Conservation (phyloP, 2,113 vertebrate species). For the Psettodes erumei region DNA sequence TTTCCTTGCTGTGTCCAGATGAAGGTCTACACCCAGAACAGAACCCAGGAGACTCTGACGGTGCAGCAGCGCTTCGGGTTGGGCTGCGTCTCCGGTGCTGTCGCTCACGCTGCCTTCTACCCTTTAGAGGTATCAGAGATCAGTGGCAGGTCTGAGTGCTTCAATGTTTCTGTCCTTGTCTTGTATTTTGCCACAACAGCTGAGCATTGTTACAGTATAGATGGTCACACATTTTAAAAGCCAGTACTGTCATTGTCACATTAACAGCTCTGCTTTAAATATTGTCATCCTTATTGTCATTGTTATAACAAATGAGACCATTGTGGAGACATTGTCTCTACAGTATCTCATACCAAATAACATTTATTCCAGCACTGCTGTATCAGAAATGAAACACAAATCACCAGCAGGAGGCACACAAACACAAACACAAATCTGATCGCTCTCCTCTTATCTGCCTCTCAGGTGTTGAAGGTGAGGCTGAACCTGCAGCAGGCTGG, state of each 20-base stretch:
- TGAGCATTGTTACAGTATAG: neutral
- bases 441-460: neutral
- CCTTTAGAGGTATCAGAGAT: conserved; percentile 81
- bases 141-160: conserved; percentile 61
- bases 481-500: conserved; percentile 78
- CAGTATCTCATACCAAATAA: too few species aligned
- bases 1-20: conserved; percentile 62
- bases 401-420: too few species aligned
- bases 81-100: conserved; percentile 81
- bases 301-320: neutral
- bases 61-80: conserved; percentile 80
- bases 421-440: neutral
- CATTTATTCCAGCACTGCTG: too few species aligned
- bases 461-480: conserved; percentile 82
- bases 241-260: neutral
- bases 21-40: conserved; percentile 68
- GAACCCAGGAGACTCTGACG: conserved; percentile 68
- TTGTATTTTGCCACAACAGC: neutral
- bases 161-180: conserved; percentile 28
- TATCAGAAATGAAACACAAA: too few species aligned
- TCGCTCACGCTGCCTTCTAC: conserved; percentile 81
- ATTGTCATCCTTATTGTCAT: too few species aligned
- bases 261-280: neutral
- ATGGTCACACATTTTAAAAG: neutral
- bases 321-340: neutral